Base-by-base conservation (phyloP, 2,888 invertebrate genomes). In the Phragmatobia fuliginosa region DNA sequence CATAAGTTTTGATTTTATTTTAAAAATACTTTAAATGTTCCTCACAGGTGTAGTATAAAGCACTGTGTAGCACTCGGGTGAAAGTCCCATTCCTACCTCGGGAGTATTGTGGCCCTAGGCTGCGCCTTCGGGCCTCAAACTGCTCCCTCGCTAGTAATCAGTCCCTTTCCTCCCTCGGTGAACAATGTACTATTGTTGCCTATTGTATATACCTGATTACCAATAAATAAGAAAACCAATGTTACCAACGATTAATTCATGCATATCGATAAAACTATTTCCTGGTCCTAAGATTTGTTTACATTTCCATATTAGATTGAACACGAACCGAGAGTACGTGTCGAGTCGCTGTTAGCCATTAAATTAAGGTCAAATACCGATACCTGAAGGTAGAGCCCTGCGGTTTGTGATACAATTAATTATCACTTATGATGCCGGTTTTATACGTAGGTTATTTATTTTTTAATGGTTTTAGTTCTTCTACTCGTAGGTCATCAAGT, bases 341-440 rank as follows among this genome's bases (percentile, higher is more conserved):
- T 52, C 8, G 59, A 59, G 45, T 62, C 38, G 18, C 33, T 36
- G 67, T 36, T 21, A 60, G 64, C 32, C 52, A 69, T 69, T 64
- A 64, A 64, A 38, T 60, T 56, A 67, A 67, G 67, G 67, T 67
- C 67, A 62, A 67, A 61, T 61, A 49, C 67, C 61, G 52, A 61
- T 61, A 33, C 61, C 61, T 67, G 38, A 38, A 38, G 36, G 56
- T 58, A 38, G 38, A 38, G 41, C 58, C 66, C 38, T 41, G 64
- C 32, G 32, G 32, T 21, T 28, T 56, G 25, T 28, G 14, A 21
- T 65, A 33, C 56, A 18, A 56, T 32, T 60, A 60, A 21, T 59
- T 32, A 32, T n/a, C 18, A 32, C 31, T 59, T 59, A 31, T 32
- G 18, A 21, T 59, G 14, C 21, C 32, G 59, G 59, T 59, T 59